These are phyloP conservation scores for Propithecus perrieri DNA, from an alignment of 2,797 vertebrate species.

Conservation along the genomic window DNA sequence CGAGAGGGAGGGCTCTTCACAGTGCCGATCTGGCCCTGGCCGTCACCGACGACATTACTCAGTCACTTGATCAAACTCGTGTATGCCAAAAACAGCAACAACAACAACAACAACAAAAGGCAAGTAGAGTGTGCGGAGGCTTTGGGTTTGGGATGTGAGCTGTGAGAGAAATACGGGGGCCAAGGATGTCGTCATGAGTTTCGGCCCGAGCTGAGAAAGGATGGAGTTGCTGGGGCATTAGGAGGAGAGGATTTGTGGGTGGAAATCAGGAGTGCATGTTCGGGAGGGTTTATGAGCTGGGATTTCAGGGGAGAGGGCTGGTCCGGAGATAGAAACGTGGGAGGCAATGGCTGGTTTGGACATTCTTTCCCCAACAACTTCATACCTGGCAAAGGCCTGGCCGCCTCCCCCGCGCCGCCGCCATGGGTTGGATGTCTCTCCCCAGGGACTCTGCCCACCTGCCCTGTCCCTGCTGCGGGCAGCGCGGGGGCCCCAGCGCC, in stretches of 20 bases:
- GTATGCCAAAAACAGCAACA: neutral
- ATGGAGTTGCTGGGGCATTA: neutral
- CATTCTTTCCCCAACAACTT: neutral
- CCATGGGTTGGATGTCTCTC: neutral
- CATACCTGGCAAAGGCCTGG: slow-evolving; percentile 1
- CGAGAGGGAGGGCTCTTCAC: neutral
- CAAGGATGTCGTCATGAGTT: neutral
- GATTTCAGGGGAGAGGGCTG: neutral
- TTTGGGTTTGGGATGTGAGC: neutral
- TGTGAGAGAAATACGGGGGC: neutral
- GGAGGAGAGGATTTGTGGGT: neutral
- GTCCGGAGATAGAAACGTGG: neutral
- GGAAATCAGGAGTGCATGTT: neutral
- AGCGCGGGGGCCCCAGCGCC: neutral
- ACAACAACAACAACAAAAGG: too few species aligned
- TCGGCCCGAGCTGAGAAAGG: neutral
- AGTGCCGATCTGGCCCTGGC: neutral
- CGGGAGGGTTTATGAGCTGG: neutral
- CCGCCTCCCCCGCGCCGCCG: too few species aligned
- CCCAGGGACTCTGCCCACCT: neutral
- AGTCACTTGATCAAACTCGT: neutral
- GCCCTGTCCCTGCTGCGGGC: neutral
- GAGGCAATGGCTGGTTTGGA: neutral
- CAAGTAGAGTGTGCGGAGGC: neutral
- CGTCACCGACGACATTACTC: neutral